Percentiles rank a stretch among this genome's conserved stretches.
These are phyloP conservation scores for Phyllotreta cruciferae DNA, from an alignment of 2,888 invertebrate genomes.

Conservation along the genomic window DNA sequence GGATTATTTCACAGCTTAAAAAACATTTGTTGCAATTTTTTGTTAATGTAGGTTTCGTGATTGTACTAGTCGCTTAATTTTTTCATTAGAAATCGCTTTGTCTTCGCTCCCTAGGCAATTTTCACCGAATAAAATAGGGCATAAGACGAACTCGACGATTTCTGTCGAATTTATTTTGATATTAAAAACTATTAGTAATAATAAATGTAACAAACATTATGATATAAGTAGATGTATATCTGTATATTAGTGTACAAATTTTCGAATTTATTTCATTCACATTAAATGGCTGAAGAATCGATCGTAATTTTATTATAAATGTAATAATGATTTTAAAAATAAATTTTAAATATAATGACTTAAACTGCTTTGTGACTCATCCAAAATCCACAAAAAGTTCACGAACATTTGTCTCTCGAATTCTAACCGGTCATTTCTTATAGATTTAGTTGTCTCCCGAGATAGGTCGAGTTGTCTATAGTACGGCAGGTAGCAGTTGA, in stretches of 20 bases:
- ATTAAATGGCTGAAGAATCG: slow-evolving; percentile 49
- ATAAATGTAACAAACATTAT: slow-evolving; percentile 45
- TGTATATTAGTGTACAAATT: slow-evolving; percentile 57
- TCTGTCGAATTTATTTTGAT: slow-evolving; percentile 44
- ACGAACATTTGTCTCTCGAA: no score
- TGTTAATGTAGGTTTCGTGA: slow-evolving; percentile 55
- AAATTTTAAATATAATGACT: slow-evolving; percentile 32
- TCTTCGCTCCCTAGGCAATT: slow-evolving; percentile 34
- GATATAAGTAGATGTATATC: slow-evolving; percentile 48
- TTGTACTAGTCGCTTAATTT: slow-evolving; percentile 58
- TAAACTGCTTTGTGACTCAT: no score
- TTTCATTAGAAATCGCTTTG: slow-evolving; percentile 37
- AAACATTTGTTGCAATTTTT: slow-evolving; percentile 47
- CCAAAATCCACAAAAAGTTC: no score
- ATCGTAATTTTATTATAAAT: slow-evolving; percentile 47
- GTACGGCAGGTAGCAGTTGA: no score
- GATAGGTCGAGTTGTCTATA: no score
- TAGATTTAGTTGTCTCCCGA: no score
- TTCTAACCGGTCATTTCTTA: no score
- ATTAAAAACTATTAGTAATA: slow-evolving; percentile 44
- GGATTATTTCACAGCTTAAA: background rate
- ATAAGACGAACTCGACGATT: slow-evolving; percentile 32
- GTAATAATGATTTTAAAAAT: slow-evolving; percentile 34
- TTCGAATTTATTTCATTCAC: slow-evolving; percentile 49
- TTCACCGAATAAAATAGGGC: slow-evolving; percentile 39